Evolutionary conservation across 53 echinoderm and acorn worm genomes (phyloP).

Genomic region (Antedon mediterranea): DNA sequence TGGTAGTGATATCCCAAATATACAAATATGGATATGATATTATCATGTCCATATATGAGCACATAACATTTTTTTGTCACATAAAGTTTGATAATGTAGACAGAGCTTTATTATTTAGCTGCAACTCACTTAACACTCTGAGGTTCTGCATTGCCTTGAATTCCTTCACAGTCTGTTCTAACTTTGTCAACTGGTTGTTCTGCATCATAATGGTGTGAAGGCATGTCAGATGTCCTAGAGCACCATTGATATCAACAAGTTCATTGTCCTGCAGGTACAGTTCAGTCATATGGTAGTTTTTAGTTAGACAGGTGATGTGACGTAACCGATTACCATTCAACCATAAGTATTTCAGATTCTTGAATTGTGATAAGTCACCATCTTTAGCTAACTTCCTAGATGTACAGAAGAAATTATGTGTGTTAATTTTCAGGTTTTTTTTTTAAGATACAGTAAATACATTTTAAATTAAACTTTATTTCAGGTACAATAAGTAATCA

Average conservation of each 20-base stretch:
- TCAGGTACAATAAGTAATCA: too few relatives aligned
- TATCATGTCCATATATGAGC: too few relatives aligned
- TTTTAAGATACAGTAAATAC: neutral
- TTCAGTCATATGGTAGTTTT: slow-evolving; percentile 60
- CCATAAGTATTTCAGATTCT: slow-evolving; percentile 58
- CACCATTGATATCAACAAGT: slow-evolving; percentile 49
- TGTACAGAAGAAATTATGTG: neutral
- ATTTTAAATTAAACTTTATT: neutral
- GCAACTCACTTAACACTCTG: slow-evolving; percentile 34
- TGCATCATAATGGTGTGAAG: slow-evolving; percentile 71
- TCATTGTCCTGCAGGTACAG: slow-evolving; percentile 72
- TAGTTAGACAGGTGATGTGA: slow-evolving; percentile 30
- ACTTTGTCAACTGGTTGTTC: slow-evolving; percentile 77
- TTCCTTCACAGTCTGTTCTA: slow-evolving; percentile 62
- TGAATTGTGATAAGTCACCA: slow-evolving; percentile 29
- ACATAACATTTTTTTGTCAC: too few relatives aligned
- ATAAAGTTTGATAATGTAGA: too few relatives aligned
- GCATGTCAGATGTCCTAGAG: slow-evolving; percentile 51
- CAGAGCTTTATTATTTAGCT: too few relatives aligned
- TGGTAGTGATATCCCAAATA: too few relatives aligned
- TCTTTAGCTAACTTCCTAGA: slow-evolving; percentile 38
- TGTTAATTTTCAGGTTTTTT: neutral
- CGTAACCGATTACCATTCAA: slow-evolving; percentile 72
- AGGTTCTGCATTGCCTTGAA: slow-evolving; percentile 75
- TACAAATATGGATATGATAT: too few relatives aligned